Conservation (phyloP, 2,113 vertebrate species). For the Cnemophilus loriae region DNA sequence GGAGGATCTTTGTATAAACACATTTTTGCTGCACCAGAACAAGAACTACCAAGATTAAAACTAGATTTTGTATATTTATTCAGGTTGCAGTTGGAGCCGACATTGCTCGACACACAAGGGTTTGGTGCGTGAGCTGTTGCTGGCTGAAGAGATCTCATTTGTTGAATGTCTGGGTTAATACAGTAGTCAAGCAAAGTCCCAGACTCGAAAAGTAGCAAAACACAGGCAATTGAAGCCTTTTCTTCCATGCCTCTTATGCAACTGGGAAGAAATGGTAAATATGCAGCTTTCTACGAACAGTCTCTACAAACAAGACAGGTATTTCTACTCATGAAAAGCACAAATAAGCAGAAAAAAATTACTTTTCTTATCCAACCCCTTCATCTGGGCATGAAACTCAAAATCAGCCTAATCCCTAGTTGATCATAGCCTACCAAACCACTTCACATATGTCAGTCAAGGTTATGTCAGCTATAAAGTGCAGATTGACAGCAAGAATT, state of each 20-base stretch:
- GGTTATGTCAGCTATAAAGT: not conserved
- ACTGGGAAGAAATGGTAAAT: not conserved
- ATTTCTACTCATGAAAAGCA: not conserved
- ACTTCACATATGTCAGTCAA: conserved; percentile 26
- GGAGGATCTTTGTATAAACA: not conserved
- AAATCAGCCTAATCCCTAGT: conserved; percentile 15
- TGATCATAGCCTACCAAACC: conserved; percentile 10
- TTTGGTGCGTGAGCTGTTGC: not conserved
- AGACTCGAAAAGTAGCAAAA: not conserved
- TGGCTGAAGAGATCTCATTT: not conserved
- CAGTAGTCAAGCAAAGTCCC: not conserved
- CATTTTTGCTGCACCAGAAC: not conserved
- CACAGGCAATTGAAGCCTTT: not conserved
- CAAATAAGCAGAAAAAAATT: not conserved
- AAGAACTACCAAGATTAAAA: not conserved
- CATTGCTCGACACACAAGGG: not conserved
- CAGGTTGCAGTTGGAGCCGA: not conserved
- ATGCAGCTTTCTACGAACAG: not conserved
- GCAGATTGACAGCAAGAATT: not conserved
- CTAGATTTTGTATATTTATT: not conserved
- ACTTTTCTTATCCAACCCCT: not conserved
- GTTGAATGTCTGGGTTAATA: not conserved
- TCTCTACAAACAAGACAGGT: not conserved
- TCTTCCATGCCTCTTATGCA: not conserved
- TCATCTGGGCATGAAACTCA: conserved; percentile 3